phyloP scores from a whole-genome alignment of 1,140 invertebrate species.

The Colletes gigas region DNA sequence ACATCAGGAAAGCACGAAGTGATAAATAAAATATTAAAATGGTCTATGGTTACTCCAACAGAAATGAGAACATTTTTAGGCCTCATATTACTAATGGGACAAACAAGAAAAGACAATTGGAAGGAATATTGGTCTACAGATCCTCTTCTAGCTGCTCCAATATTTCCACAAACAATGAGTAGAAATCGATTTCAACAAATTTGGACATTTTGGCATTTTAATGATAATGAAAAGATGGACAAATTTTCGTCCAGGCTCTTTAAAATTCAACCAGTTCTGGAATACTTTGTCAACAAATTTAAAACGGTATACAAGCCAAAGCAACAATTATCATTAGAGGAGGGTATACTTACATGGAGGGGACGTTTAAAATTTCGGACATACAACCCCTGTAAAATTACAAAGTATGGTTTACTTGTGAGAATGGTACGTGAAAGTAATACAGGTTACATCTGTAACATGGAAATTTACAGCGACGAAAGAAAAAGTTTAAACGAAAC shows the following conservation, averaged over 20 bases:
- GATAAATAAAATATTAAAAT: neutral
- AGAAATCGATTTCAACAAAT: constrained; percentile 23
- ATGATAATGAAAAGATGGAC: constrained; percentile 21
- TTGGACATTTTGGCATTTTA: constrained; percentile 14
- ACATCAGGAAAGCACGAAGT: neutral
- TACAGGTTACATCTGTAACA: constrained; percentile 1
- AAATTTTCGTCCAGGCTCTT: neutral
- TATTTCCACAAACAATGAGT: constrained; percentile 17
- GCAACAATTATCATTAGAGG: constrained; percentile 13
- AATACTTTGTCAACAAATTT: constrained; percentile 16
- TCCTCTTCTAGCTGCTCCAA: constrained; percentile 1
- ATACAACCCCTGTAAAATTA: constrained; percentile 1
- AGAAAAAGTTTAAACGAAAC: constrained; percentile 2
- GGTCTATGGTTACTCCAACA: neutral
- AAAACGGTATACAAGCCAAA: constrained; percentile 7
- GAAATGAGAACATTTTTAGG: constrained; percentile 27
- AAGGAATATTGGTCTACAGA: constrained; percentile 30
- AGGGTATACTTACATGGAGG: constrained; percentile 2
- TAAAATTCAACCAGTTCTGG: constrained; percentile 13
- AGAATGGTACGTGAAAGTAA: neutral
- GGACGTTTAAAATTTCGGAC: constrained; percentile 1
- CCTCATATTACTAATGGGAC: constrained; percentile 25
- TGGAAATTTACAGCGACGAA: constrained; percentile 8
- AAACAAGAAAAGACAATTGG: constrained; percentile 21
- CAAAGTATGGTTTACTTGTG: neutral